These are phyloP conservation scores for Chaenocephalus aceratus DNA, from an alignment of 2,113 vertebrate genomes.

Conservation along the genomic window DNA sequence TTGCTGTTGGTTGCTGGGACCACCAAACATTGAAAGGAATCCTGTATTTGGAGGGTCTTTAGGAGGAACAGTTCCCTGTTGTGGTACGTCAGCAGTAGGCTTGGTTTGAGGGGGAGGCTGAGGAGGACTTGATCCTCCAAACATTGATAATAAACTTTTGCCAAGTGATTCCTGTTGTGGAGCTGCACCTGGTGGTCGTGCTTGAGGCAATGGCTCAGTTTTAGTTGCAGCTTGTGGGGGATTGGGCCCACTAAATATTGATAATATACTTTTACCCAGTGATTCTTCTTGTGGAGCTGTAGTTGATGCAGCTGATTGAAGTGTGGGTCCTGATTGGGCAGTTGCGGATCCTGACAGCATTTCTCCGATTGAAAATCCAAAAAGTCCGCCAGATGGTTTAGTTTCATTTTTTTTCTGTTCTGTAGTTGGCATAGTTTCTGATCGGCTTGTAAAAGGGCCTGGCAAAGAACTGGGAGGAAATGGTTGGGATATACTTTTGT, in stretches of 20 bases:
- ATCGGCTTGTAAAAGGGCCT: constrained; percentile 34
- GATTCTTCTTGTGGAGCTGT: constrained; percentile 72
- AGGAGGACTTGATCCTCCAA: constrained; percentile 64
- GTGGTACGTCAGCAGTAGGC: constrained; percentile 55
- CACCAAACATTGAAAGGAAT: constrained; percentile 75
- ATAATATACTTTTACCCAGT: constrained; percentile 77
- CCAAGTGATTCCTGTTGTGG: constrained; percentile 68
- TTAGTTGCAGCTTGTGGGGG: constrained; percentile 60
- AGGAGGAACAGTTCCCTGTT: constrained; percentile 55
- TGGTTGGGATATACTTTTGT: constrained; percentile 68
- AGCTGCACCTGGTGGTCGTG: constrained; percentile 33
- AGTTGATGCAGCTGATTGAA: constrained; percentile 40
- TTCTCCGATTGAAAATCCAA: constrained; percentile 86
- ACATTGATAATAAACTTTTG: constrained; percentile 74
- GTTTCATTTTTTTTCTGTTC: constrained; percentile 76
- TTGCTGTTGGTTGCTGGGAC: constrained; percentile 65
- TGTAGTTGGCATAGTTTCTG: constrained; percentile 52
- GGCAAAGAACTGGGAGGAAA: constrained; percentile 44
- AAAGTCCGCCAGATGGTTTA: constrained; percentile 79
- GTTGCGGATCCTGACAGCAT: constrained; percentile 71
- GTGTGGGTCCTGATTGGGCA: constrained; percentile 31
- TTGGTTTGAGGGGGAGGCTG: constrained; percentile 60
- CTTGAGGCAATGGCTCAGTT: constrained; percentile 48
- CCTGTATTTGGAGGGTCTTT: constrained; percentile 73
- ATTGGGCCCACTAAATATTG: constrained; percentile 74